Evolutionary conservation across 1,140 invertebrate species (phyloP).

Genomic region (Cydia pomonella): DNA sequence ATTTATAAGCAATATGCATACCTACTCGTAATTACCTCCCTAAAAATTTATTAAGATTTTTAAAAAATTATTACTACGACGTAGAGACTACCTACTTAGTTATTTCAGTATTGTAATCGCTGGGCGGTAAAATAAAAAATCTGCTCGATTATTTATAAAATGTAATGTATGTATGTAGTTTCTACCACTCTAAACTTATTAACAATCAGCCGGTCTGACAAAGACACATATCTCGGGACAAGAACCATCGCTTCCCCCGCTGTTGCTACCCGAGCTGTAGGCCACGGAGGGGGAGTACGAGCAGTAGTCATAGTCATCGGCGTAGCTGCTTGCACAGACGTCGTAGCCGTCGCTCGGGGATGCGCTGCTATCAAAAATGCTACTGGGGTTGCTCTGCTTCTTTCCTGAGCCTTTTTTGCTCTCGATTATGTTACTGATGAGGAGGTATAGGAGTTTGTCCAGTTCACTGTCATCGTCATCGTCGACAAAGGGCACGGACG

Average conservation of each 20-base stretch:
- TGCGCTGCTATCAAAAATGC: background rate
- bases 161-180: background rate
- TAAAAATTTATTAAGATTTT: too few species aligned
- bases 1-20: too few species aligned
- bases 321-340: background rate
- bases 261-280: background rate
- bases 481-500: background rate
- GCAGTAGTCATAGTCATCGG: background rate
- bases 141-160: background rate
- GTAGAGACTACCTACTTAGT: too few species aligned
- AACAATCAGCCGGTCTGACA: background rate
- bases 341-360: background rate
- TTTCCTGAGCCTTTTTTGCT: slow-evolving; percentile 7
- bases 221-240: background rate
- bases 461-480: slow-evolving; percentile 49
- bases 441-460: slow-evolving; percentile 51
- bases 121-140: too few species aligned
- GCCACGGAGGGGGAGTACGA: background rate
- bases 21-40: too few species aligned
- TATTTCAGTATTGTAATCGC: too few species aligned
- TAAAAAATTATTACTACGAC: too few species aligned
- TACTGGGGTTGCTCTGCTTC: background rate
- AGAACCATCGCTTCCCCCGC: background rate
- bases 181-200: background rate
- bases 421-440: slow-evolving; percentile 39